These are phyloP conservation scores for Malacosoma neustria DNA, from an alignment of 2,888 invertebrate genomes.

Conservation along the genomic window DNA sequence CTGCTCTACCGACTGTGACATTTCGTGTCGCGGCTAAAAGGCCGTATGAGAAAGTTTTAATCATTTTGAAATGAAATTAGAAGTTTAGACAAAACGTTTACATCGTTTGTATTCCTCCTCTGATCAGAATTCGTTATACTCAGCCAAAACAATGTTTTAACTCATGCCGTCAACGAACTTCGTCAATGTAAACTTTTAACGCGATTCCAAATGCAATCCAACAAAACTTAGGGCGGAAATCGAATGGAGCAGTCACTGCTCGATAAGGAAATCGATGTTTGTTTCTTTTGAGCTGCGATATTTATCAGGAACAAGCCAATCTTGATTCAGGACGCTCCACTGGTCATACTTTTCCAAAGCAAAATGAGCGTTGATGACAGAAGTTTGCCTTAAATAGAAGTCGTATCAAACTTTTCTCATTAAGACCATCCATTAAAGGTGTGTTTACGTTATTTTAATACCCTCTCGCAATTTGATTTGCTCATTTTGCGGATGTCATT, in stretches of 20 bases:
- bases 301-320: constrained; percentile 18
- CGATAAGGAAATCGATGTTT: constrained; percentile 49
- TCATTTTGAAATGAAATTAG: not conserved
- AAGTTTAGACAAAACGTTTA: constrained; percentile 7
- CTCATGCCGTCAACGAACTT: constrained; percentile 32
- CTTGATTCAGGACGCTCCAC: constrained; percentile 2
- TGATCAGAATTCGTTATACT: constrained; percentile 36
- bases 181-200: constrained; percentile 53
- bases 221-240: constrained; percentile 43
- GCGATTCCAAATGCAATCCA: constrained; percentile 50
- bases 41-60: not conserved
- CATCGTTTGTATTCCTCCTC: constrained; percentile 12
- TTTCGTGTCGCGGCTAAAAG: not conserved
- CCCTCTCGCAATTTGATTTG: constrained; percentile 48
- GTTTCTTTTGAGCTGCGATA: constrained; percentile 53
- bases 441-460: constrained; percentile 69
- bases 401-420: constrained; percentile 72
- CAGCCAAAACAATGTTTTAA: constrained; percentile 41
- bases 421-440: constrained; percentile 68
- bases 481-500: constrained; percentile 8
- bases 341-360: constrained; percentile 39
- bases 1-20: not conserved
- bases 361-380: constrained; percentile 64
- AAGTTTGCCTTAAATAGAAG: constrained; percentile 68
- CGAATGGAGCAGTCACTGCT: constrained; percentile 34